Conservation (phyloP, 2,888 invertebrate species). For the Idaea dimidiata region DNA sequence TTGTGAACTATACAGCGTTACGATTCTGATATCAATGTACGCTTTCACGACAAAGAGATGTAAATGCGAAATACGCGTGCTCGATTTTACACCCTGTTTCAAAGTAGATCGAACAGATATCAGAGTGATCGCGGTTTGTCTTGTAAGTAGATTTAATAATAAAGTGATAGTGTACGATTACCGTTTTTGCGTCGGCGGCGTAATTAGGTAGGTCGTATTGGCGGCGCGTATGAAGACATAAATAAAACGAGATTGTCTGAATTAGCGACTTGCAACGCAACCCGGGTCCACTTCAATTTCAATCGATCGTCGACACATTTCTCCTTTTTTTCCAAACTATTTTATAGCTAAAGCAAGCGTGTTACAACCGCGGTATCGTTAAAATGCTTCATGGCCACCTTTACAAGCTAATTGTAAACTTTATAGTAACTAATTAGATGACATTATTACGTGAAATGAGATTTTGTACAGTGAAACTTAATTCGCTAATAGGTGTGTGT, state of each 20-base stretch:
- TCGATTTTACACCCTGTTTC: conserved; percentile 17
- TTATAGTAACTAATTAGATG: conserved; percentile 20
- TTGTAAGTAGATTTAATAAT: conserved; percentile 7
- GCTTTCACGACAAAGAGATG: conserved; percentile 16
- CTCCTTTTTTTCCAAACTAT: conserved; percentile 41
- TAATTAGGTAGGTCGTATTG: conserved; percentile 80
- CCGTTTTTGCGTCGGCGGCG: conserved; percentile 73
- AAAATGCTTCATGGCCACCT: conserved; percentile 21
- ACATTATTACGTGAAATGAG: conserved; percentile 13
- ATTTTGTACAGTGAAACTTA: not conserved
- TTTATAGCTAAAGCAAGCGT: conserved; percentile 25
- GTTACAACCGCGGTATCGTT: conserved; percentile 23
- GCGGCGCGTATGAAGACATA: conserved; percentile 80
- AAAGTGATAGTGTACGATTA: conserved; percentile 55
- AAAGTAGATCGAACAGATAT: conserved; percentile 6
- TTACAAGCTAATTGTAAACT: conserved; percentile 17
- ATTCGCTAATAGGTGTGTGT: not conserved
- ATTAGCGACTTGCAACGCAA: conserved; percentile 58
- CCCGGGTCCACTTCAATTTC: conserved; percentile 59
- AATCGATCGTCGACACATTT: conserved; percentile 57
- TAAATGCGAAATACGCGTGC: conserved; percentile 11
- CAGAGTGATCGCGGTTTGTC: not conserved
- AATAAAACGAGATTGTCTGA: conserved; percentile 71
- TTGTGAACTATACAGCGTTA: conserved; percentile 8
- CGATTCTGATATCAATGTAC: conserved; percentile 9